Percentiles rank a stretch among this genome's conserved stretches.
Evolutionary conservation across 2,113 vertebrate genomes (phyloP).

Genomic region (Furnarius figulus): DNA sequence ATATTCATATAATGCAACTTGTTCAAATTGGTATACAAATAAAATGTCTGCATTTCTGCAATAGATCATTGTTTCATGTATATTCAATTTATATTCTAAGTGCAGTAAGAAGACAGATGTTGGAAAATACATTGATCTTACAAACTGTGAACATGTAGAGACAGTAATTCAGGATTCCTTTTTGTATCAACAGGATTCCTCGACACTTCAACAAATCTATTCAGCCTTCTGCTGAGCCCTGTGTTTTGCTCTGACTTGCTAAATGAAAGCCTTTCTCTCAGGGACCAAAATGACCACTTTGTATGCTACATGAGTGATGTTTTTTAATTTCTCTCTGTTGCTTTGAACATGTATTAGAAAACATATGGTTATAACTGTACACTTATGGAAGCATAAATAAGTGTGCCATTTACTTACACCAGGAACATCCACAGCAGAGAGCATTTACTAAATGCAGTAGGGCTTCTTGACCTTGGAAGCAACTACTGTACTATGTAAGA

Average conservation of each 20-base stretch:
- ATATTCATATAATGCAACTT: not conserved
- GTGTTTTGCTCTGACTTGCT: conserved; percentile 11
- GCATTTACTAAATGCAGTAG: not conserved
- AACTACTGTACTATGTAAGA: not conserved
- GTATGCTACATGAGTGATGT: conserved; percentile 25
- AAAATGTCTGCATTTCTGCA: not conserved
- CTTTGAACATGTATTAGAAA: conserved; percentile 13
- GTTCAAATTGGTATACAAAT: not conserved
- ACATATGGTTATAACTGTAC: conserved; percentile 19
- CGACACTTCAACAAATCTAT: not conserved
- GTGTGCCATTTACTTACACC: not conserved
- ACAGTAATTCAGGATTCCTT: conserved; percentile 25
- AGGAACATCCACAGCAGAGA: not conserved
- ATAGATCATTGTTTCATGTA: not conserved
- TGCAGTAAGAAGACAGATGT: not conserved
- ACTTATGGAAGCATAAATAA: conserved; percentile 51
- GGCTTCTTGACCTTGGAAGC: conserved; percentile 21
- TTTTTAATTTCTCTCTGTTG: conserved; percentile 62
- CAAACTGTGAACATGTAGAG: not conserved
- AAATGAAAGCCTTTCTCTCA: conserved; percentile 39
- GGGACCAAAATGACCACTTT: conserved; percentile 45
- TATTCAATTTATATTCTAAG: not conserved
- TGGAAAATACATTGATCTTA: conserved; percentile 13
- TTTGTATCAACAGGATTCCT: conserved; percentile 1
- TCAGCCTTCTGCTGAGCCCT: conserved; percentile 40